A percentile compares a stretch with the other conserved stretches of the same genome.
Evolutionary conservation across 2,797 vertebrate genomes (phyloP).

Genomic region (Coracias cyanogaster): DNA sequence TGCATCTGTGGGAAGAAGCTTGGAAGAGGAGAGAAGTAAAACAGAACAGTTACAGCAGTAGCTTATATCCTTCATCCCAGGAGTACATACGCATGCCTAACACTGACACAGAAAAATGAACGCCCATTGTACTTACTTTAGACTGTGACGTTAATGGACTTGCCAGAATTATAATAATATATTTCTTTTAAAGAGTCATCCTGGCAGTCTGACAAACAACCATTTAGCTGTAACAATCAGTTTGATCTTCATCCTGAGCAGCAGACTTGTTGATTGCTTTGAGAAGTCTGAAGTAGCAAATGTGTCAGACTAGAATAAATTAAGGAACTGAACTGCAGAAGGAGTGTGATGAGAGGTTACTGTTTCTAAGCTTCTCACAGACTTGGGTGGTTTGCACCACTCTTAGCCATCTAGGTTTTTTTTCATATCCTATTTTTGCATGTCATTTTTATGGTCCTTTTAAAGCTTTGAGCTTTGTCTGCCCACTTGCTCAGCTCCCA

Average conservation of each 20-base stretch:
- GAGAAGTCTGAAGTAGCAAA: neutral
- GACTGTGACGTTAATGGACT: neutral
- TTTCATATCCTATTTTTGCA: neutral
- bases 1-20: neutral
- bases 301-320: neutral
- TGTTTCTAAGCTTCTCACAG: neutral
- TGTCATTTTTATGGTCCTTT: neutral
- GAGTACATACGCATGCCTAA: fast-evolving
- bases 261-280: neutral
- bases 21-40: neutral
- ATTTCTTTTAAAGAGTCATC: neutral
- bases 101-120: neutral
- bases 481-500: neutral
- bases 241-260: neutral
- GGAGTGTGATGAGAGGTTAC: neutral
- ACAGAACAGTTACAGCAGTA: neutral
- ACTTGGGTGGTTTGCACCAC: neutral
- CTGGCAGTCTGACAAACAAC: neutral
- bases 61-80: neutral
- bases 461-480: neutral
- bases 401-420: neutral
- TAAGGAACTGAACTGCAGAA: neutral
- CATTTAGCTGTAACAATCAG: neutral
- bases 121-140: neutral
- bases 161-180: neutral